phyloP scores from a whole-genome alignment of 2,797 vertebrate species.

The Rhabdophis nuchalis region DNA sequence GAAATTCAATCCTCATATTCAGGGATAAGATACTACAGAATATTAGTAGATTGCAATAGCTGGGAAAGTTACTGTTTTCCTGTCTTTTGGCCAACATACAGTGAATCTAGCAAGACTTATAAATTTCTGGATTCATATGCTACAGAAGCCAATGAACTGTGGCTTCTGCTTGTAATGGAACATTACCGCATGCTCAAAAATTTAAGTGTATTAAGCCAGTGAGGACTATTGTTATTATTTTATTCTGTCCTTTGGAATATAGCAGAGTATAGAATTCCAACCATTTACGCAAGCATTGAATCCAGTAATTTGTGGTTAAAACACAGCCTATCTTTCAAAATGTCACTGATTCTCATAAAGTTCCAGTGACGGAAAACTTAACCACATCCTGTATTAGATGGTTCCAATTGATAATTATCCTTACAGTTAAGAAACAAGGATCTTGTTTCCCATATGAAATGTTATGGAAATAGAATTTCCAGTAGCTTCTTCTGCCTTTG shows the following conservation, averaged over 20 bases:
- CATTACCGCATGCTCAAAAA: background rate
- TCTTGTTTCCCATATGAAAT: slow-evolving; percentile 2
- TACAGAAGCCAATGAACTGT: background rate
- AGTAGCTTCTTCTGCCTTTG: background rate
- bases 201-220: background rate
- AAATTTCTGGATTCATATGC: background rate
- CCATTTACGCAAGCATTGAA: background rate
- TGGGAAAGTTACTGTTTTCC: background rate
- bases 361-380: background rate
- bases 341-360: slow-evolving; percentile 13
- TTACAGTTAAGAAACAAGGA: background rate
- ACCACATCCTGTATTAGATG: slow-evolving; percentile 13
- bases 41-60: background rate
- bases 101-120: background rate
- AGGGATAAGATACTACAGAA: background rate
- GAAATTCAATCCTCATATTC: background rate
- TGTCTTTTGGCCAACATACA: background rate
- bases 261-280: slow-evolving; percentile 6
- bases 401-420: slow-evolving; percentile 22
- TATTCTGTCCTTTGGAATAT: background rate
- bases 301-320: slow-evolving; percentile 34
- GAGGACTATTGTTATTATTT: background rate
- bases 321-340: slow-evolving; percentile 18
- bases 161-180: background rate
- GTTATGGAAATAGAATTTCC: slow-evolving; percentile 12